phyloP scores from a whole-genome alignment of 2,113 vertebrate genomes.

The Emydocephalus ijimae region DNA sequence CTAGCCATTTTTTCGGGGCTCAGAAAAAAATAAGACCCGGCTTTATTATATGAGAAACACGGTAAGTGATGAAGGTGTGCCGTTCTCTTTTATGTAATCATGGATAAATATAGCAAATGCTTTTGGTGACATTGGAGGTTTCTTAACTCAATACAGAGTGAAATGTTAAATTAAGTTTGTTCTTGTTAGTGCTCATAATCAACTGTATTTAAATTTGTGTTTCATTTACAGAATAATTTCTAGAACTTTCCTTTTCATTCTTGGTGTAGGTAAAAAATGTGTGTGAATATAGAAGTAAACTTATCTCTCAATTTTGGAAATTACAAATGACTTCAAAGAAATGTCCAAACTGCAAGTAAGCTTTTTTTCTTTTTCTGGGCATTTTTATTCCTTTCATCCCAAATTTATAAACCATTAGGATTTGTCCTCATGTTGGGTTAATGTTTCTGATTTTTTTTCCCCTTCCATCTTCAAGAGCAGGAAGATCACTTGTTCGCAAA shows the following conservation, averaged over 20 bases:
- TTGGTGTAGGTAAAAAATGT: constrained; percentile 85
- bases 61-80: background rate
- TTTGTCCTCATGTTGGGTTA: background rate
- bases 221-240: background rate
- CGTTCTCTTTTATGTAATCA: background rate
- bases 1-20: no score
- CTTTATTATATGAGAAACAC: no score
- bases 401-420: background rate
- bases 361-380: background rate
- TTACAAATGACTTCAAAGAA: constrained; percentile 76
- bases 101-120: background rate
- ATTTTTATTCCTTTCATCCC: background rate
- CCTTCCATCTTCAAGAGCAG: constrained; percentile 61
- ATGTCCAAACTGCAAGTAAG: constrained; percentile 91
- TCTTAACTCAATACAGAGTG: background rate
- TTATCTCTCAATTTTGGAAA: constrained; percentile 86
- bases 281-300: constrained; percentile 79
- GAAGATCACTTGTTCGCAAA: constrained; percentile 76
- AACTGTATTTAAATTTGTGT: background rate
- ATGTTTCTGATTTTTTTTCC: background rate
- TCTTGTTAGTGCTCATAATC: background rate
- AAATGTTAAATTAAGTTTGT: background rate
- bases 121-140: background rate
- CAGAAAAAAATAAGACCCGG: no score
- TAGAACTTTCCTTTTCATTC: background rate